Evolutionary conservation across 2,888 invertebrate genomes (phyloP).

Genomic region (Tromatobia lineatoria): DNA sequence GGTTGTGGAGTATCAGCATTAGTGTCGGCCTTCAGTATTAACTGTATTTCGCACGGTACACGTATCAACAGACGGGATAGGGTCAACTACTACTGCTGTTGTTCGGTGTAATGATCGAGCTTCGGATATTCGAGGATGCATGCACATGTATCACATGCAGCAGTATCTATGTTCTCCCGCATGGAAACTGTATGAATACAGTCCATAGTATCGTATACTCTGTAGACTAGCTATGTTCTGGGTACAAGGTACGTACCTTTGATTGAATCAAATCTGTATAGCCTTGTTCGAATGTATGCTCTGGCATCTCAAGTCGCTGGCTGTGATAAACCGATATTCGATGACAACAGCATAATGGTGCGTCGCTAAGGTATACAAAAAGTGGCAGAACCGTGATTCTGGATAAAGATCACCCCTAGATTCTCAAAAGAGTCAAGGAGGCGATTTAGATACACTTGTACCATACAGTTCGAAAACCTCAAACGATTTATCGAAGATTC

Average conservation of each 20-base stretch:
- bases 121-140: constrained; percentile 11
- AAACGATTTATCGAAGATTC: no score
- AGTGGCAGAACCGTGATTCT: no score
- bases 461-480: no score
- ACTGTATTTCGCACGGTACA: constrained; percentile 14
- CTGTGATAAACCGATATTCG: not conserved
- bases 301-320: not conserved
- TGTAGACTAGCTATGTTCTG: constrained; percentile 3
- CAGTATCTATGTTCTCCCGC: not conserved
- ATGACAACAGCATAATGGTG: not conserved
- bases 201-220: not conserved
- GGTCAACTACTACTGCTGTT: constrained; percentile 21
- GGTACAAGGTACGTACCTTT: not conserved
- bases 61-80: constrained; percentile 37
- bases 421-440: no score
- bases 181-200: constrained; percentile 18
- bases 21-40: not conserved
- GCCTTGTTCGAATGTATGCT: not conserved
- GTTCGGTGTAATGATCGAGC: constrained; percentile 23
- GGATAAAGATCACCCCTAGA: no score
- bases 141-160: constrained; percentile 16
- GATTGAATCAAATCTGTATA: constrained; percentile 4
- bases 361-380: not conserved
- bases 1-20: constrained; percentile 15
- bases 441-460: no score